phyloP scores from a whole-genome alignment of 2,888 invertebrate species.

The Spatulosminthurus flaviceps region DNA sequence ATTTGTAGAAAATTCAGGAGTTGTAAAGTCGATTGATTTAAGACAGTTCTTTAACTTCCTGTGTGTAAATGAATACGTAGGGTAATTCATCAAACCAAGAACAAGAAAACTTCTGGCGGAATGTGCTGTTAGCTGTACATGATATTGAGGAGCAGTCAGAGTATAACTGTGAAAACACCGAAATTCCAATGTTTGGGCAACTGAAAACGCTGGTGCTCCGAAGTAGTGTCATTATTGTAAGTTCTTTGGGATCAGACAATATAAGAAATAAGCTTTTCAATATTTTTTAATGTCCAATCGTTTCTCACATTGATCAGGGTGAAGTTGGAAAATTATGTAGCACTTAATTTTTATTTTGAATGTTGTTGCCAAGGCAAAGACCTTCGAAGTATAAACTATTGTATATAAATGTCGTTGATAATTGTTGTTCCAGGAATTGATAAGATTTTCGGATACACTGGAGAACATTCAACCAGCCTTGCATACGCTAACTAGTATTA shows the following conservation, averaged over 20 bases:
- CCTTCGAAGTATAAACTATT: too few species aligned
- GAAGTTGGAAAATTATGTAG: too few species aligned
- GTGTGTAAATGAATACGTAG: neutral
- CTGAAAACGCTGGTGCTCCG: conserved; percentile 40
- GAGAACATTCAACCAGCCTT: conserved; percentile 40
- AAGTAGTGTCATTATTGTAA: conserved; percentile 39
- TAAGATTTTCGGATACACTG: conserved; percentile 40
- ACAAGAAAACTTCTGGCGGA: conserved; percentile 37
- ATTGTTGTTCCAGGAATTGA: conserved; percentile 26
- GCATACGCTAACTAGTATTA: conserved; percentile 25
- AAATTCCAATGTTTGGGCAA: conserved; percentile 41
- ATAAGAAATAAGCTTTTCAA: too few species aligned
- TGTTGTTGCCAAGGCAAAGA: too few species aligned
- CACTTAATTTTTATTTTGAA: too few species aligned
- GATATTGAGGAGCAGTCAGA: conserved; percentile 25
- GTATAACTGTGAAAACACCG: conserved; percentile 36
- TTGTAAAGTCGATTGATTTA: neutral
- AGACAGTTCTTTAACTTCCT: neutral
- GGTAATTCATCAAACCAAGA: neutral
- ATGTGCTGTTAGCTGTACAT: conserved; percentile 22
- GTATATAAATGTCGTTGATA: neutral
- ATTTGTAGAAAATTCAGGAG: neutral
- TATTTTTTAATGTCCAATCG: too few species aligned
- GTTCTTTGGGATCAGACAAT: conserved; percentile 20
- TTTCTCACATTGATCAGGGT: too few species aligned